Conservation (phyloP, 2,113 vertebrate species). For the Apeltes quadracus region DNA sequence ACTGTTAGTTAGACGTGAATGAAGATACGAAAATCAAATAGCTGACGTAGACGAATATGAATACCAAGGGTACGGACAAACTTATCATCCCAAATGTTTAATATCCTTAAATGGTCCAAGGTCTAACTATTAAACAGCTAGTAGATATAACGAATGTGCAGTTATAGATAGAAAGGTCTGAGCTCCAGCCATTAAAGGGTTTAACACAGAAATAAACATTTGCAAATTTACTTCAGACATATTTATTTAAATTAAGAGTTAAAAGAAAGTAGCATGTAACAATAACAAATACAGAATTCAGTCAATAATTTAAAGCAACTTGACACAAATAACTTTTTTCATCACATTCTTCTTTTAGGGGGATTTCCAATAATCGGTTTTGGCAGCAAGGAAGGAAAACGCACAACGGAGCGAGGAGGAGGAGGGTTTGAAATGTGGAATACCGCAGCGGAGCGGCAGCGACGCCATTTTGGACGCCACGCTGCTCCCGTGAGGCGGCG, state of each 20-base stretch:
- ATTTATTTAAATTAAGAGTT: slow-evolving; percentile 70
- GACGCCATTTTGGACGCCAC: slow-evolving; percentile 11
- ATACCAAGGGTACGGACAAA: background rate
- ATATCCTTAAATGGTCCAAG: background rate
- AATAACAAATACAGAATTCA: slow-evolving; percentile 68
- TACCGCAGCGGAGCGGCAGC: slow-evolving; percentile 37
- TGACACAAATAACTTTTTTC: slow-evolving; percentile 55
- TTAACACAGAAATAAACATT: slow-evolving; percentile 28
- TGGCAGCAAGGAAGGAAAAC: slow-evolving; percentile 34
- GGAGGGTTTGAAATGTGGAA: slow-evolving; percentile 14
- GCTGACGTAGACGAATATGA: background rate
- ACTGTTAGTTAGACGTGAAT: background rate
- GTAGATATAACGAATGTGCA: too few relatives aligned
- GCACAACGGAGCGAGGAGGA: slow-evolving; percentile 43
- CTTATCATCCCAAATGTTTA: background rate
- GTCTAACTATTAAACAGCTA: too few relatives aligned
- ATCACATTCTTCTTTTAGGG: slow-evolving; percentile 54
- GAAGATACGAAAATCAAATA: background rate
- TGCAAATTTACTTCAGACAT: slow-evolving; percentile 40
- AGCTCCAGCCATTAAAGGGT: background rate
- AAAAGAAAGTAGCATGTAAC: slow-evolving; percentile 50
- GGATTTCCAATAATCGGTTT: slow-evolving; percentile 57
- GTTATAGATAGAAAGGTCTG: too few relatives aligned
- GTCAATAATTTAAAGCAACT: slow-evolving; percentile 66
- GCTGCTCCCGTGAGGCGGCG: too few relatives aligned